A percentile compares a stretch with the other conserved stretches of the same genome.
Evolutionary conservation across 2,113 vertebrate genomes (phyloP).

Genomic region (Lota lota): DNA sequence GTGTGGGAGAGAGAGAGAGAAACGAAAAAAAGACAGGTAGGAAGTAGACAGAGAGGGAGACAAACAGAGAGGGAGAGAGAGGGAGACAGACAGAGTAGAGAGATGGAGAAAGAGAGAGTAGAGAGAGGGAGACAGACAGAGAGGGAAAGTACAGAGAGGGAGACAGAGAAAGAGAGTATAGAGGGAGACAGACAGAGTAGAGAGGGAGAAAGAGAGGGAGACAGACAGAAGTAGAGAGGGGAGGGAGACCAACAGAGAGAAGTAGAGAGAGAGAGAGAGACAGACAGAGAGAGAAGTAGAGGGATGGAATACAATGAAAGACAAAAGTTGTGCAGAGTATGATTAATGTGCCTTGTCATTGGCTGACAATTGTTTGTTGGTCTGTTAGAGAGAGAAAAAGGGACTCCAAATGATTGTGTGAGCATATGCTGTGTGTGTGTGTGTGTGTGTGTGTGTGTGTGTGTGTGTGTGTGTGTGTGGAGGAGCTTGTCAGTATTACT

Average conservation of each 20-base stretch:
- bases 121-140: not conserved
- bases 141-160: not conserved
- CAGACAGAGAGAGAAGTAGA: not conserved
- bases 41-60: not conserved
- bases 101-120: not conserved
- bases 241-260: not conserved
- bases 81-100: not conserved
- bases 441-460: not conserved
- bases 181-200: no score
- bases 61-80: not conserved
- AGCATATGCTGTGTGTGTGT: not conserved
- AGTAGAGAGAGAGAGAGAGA: not conserved
- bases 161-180: not conserved
- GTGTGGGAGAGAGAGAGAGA: not conserved
- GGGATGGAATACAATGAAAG: no score
- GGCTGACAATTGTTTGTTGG: not conserved
- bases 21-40: not conserved
- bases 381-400: not conserved
- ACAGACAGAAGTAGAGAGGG: not conserved
- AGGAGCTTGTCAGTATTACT: conserved; percentile 22
- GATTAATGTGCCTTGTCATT: conserved; percentile 14
- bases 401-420: not conserved
- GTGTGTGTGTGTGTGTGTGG: conserved; percentile 22
- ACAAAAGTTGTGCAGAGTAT: conserved; percentile 13
- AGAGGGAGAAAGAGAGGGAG: not conserved